These are phyloP conservation scores for Phasianus colchicus DNA, from an alignment of 2,113 vertebrate species.

Conservation along the genomic window DNA sequence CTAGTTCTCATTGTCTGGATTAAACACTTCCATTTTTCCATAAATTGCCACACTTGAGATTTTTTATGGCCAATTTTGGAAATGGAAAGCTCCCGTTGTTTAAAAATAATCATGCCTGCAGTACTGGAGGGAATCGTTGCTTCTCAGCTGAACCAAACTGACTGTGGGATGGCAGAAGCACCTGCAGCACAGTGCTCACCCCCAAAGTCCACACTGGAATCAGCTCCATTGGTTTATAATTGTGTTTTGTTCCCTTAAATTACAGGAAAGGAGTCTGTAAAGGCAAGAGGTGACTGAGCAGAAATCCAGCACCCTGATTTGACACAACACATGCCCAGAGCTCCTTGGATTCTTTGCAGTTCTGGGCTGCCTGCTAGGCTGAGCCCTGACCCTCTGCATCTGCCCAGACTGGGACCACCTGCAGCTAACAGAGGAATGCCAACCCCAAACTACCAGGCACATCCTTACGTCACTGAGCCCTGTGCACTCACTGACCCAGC, in stretches of 20 bases:
- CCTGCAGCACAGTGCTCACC: background rate
- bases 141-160: background rate
- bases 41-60: background rate
- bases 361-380: background rate
- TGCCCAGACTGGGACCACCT: fast-evolving
- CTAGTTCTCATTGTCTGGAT: background rate
- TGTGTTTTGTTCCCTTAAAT: background rate
- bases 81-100: fast-evolving
- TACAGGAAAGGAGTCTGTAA: background rate
- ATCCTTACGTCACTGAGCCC: background rate
- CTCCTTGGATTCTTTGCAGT: fast-evolving
- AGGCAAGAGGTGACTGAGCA: background rate
- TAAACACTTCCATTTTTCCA: background rate
- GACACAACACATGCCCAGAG: background rate
- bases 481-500: background rate
- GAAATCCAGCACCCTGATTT: background rate
- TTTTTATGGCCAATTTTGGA: background rate
- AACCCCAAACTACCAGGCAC: background rate
- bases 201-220: background rate
- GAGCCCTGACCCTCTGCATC: background rate
- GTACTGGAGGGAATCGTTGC: background rate
- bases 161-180: fast-evolving
- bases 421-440: fast-evolving
- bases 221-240: background rate
- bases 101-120: background rate